These are phyloP conservation scores for Heteromormyrus szaboi DNA, from an alignment of 2,797 vertebrate species.

Conservation along the genomic window DNA sequence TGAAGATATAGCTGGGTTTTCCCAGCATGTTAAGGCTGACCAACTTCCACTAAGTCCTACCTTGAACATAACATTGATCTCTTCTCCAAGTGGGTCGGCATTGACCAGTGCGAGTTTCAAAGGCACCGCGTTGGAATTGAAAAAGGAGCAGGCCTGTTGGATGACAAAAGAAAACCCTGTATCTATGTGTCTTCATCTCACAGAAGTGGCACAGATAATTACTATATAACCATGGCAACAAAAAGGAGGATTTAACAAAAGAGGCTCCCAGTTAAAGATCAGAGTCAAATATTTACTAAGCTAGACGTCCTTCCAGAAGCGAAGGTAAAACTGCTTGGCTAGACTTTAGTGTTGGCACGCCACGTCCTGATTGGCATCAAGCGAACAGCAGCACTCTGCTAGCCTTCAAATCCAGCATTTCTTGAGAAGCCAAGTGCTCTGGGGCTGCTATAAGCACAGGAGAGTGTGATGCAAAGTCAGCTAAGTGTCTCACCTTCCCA, in stretches of 20 bases:
- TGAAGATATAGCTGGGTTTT: neutral
- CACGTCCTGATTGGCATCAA: neutral
- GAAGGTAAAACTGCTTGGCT: neutral
- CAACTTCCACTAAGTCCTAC: slow-evolving; percentile 47
- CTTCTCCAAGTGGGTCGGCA: slow-evolving; percentile 86
- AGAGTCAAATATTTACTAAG: neutral
- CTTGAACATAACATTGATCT: slow-evolving; percentile 99
- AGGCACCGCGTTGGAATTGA: slow-evolving; percentile 95
- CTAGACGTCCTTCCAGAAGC: neutral
- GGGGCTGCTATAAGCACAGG: neutral
- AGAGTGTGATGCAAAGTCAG: neutral
- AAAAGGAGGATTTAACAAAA: neutral
- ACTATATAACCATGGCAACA: slow-evolving; percentile 1
- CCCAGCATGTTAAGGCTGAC: neutral
- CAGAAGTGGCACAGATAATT: neutral
- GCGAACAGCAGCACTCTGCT: neutral
- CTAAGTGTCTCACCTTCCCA: slow-evolving; percentile 69
- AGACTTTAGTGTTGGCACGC: neutral
- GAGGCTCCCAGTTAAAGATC: neutral
- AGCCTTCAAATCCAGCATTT: neutral
- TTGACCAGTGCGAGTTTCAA: slow-evolving; percentile 87
- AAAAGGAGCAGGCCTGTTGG: slow-evolving; percentile 90
- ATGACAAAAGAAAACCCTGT: slow-evolving; percentile 11
- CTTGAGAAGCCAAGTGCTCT: neutral
- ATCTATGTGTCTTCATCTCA: neutral